Percentiles rank a stretch among this genome's conserved stretches.
phyloP scores from a whole-genome alignment of 2,113 vertebrate genomes.

The Tragelaphus imberbis region DNA sequence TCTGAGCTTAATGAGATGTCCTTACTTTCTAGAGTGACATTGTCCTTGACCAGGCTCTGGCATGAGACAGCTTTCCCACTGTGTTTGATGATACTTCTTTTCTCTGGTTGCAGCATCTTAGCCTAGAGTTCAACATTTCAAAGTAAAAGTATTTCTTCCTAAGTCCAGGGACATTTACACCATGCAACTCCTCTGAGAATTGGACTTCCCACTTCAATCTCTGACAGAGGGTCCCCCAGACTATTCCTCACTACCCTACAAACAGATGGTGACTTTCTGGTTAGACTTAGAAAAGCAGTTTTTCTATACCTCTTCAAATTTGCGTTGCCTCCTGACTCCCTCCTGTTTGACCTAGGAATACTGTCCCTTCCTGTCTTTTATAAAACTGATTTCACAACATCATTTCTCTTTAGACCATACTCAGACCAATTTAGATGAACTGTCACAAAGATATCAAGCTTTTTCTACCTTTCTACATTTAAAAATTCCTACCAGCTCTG shows the following conservation, averaged over 20 bases:
- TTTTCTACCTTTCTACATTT: not conserved
- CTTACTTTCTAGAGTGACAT: not conserved
- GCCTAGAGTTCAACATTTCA: not conserved
- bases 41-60: not conserved
- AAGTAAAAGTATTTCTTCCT: not conserved
- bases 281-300: not conserved
- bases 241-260: not conserved
- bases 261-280: not conserved
- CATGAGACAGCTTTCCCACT: not conserved
- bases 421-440: not conserved
- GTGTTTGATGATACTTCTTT: not conserved
- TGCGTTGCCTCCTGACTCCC: not conserved
- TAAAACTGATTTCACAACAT: not conserved
- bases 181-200: not conserved
- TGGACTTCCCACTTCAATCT: not conserved
- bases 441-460: not conserved
- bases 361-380: not conserved
- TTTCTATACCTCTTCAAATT: not conserved
- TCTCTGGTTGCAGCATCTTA: not conserved
- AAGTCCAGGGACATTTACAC: not conserved
- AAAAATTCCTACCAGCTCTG: not conserved
- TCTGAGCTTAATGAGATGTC: not conserved
- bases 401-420: not conserved
- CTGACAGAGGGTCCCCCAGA: not conserved
- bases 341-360: not conserved